Evolutionary conservation across 92 coral and sea anemone species (phyloP), one percentile per base, ranked within the genome.

Genomic region (Umimayanthus kanabou): DNA sequence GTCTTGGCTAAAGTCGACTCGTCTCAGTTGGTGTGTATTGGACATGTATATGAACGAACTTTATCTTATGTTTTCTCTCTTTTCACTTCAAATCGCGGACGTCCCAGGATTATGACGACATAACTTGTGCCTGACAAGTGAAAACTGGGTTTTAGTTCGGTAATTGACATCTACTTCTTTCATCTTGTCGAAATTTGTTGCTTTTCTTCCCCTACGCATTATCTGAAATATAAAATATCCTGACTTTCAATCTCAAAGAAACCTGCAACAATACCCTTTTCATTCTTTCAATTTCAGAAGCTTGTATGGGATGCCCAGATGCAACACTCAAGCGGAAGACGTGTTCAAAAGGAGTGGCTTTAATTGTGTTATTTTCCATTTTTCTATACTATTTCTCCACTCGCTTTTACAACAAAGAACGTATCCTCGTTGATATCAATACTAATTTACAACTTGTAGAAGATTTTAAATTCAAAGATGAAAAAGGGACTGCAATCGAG

Each of bases 221-320:
- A 16, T 55, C 49, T 53, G 14, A 16, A 14, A 53, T 22, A 20
- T 3, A 23, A 22, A 20, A 61, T 5, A 16, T 0, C 8, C 8
- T 78, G 40, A 20, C 29, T n/a, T 37, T 28, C 0, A n/a, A 18
- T 5, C 55, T 10, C 39, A 39, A 25, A 69, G 18, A 15, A 6
- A 57, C 9, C 39, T 39, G 15, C 53, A 77, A 11, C 20, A 45
- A 40, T 18, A 47, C 43, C 25, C 15, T 18, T 22, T 15, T 64
- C 70, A 40, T 6, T 69, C 16, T 37, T 83, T 50, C 66, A 7
- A 1, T 29, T 70, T 55, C 66, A 73, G 76, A 33, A 33, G n/a
- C 74, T 70, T 73, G 30, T 83, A 83, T 83, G 87, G 87, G 87
- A 83, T 83, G 87, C 28, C 40, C 49, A 10, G 39, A 28, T 45